Conservation (phyloP, 1,140 invertebrate species). For the Camponotus floridanus region DNA sequence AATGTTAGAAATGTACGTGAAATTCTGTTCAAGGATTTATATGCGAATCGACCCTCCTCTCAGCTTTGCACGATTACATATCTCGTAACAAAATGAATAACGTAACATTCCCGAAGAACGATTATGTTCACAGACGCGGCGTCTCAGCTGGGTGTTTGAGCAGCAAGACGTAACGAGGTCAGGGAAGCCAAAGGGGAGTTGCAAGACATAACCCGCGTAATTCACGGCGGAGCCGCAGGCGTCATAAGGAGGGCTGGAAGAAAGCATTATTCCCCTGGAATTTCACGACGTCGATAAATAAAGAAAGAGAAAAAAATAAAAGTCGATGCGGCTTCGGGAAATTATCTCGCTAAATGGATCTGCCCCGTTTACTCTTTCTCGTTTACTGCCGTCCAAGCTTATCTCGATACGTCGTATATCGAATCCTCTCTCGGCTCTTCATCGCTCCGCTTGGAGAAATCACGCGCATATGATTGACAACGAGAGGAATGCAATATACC, state of each 20-base stretch:
- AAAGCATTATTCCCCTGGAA: conserved; percentile 22
- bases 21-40: not conserved
- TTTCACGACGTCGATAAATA: conserved; percentile 1
- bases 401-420: conserved; percentile 49
- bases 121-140: conserved; percentile 29
- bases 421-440: not conserved
- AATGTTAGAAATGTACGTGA: not conserved
- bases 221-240: conserved; percentile 23
- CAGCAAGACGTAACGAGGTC: conserved; percentile 79
- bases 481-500: conserved; percentile 3
- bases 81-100: not conserved
- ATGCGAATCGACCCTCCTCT: not conserved
- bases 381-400: not conserved
- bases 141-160: conserved; percentile 62
- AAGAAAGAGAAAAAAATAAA: not conserved
- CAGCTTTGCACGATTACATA: conserved; percentile 2
- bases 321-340: conserved; percentile 5
- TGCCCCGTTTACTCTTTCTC: not conserved
- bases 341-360: conserved; percentile 52
- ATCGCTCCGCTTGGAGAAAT: conserved; percentile 12
- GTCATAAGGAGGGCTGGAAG: conserved; percentile 4
- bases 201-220: conserved; percentile 61
- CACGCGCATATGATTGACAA: conserved; percentile 19
- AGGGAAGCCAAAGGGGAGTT: conserved; percentile 78
- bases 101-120: conserved; percentile 22